These are phyloP conservation scores for Coptodon rendalli DNA, from an alignment of 2,113 vertebrate genomes.

Conservation along the genomic window DNA sequence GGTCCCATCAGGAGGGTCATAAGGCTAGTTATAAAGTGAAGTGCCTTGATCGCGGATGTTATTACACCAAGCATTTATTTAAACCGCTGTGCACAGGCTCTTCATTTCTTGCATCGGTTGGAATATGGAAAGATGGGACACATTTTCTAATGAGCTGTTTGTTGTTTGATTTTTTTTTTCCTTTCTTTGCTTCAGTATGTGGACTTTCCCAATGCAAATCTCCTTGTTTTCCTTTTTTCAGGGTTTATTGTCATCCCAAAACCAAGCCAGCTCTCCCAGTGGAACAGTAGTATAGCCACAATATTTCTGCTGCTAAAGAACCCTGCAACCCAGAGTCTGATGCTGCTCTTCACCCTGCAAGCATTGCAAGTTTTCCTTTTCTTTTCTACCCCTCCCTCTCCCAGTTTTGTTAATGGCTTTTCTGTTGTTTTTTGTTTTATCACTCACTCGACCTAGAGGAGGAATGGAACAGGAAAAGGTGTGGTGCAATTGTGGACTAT, in stretches of 20 bases:
- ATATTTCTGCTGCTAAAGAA: slow-evolving; percentile 81
- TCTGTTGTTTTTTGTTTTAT: slow-evolving; percentile 49
- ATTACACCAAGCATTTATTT: not conserved
- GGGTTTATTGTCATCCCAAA: slow-evolving; percentile 92
- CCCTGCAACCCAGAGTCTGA: slow-evolving; percentile 81
- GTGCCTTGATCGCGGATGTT: slow-evolving; percentile 35
- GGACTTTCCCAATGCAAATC: slow-evolving; percentile 69
- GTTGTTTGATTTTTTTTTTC: slow-evolving; percentile 24
- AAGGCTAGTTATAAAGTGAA: not conserved
- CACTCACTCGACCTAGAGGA: slow-evolving; percentile 56
- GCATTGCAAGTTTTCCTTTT: slow-evolving; percentile 76
- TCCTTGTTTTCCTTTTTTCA: slow-evolving; percentile 86
- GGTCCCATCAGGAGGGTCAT: not conserved
- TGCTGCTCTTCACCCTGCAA: slow-evolving; percentile 83
- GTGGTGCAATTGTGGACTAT: slow-evolving; percentile 50
- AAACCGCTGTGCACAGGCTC: not conserved
- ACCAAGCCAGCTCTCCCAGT: slow-evolving; percentile 93
- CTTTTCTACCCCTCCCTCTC: not conserved
- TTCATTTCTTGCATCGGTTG: not conserved
- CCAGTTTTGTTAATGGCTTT: slow-evolving; percentile 37
- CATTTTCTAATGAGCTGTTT: slow-evolving; percentile 24
- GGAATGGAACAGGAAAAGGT: slow-evolving; percentile 35
- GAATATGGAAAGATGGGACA: not conserved
- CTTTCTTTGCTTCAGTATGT: slow-evolving; percentile 50
- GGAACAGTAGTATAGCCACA: slow-evolving; percentile 92